These are phyloP conservation scores for Eilema griseolum DNA, from an alignment of 2,888 invertebrate genomes.

Conservation along the genomic window DNA sequence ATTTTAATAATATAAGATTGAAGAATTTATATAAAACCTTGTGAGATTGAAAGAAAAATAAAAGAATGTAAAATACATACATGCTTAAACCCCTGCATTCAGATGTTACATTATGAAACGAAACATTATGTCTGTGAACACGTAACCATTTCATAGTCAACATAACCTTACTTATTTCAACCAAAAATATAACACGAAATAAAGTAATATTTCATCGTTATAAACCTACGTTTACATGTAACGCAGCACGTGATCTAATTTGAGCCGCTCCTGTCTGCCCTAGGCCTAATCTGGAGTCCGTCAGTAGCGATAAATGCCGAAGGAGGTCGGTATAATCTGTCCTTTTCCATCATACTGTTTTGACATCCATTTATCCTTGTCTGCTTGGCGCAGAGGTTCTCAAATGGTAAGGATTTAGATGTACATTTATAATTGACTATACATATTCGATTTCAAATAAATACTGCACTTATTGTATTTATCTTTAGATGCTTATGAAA, in stretches of 20 bases:
- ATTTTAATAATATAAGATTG: too few relatives aligned
- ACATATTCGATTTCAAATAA: too few relatives aligned
- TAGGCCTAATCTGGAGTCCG: constrained; percentile 56
- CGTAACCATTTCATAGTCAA: constrained; percentile 40
- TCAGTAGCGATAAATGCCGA: constrained; percentile 57
- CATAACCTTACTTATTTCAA: constrained; percentile 40
- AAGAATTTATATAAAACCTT: too few relatives aligned
- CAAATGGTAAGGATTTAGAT: constrained; percentile 22
- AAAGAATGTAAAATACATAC: neutral
- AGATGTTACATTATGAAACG: constrained; percentile 15
- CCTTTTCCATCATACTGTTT: constrained; percentile 60
- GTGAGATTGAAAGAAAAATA: neutral
- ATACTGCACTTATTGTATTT: too few relatives aligned
- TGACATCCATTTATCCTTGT: constrained; percentile 64
- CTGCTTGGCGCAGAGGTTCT: constrained; percentile 40
- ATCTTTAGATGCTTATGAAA: too few relatives aligned
- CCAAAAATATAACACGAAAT: constrained; percentile 43
- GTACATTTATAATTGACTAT: too few relatives aligned
- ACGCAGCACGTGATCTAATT: constrained; percentile 50
- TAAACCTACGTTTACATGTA: constrained; percentile 48
- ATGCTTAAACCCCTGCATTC: neutral
- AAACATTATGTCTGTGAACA: constrained; percentile 30
- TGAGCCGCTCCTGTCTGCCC: constrained; percentile 48
- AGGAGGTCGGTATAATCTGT: constrained; percentile 50
- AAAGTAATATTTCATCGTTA: constrained; percentile 56